A percentile compares a stretch with the other conserved stretches of the same genome.
Evolutionary conservation across 1,140 invertebrate species (phyloP).

Genomic region (Phenacoccus solenopsis): DNA sequence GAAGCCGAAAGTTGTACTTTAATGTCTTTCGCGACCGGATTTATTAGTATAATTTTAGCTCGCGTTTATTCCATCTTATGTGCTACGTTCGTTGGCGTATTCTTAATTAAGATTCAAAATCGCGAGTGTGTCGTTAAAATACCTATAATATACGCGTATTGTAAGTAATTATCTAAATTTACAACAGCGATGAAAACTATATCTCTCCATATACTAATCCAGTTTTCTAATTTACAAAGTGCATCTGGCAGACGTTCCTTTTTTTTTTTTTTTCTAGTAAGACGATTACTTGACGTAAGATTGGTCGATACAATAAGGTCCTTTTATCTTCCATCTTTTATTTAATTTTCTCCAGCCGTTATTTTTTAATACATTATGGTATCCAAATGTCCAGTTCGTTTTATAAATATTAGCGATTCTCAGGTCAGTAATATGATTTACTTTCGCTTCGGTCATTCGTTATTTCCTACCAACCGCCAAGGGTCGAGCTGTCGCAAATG

Average conservation of each 20-base stretch:
- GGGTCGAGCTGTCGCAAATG: neutral
- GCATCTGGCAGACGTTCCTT: neutral
- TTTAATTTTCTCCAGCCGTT: neutral
- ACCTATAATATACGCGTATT: no score
- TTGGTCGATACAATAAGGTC: no score
- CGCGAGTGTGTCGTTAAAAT: no score
- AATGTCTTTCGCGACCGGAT: neutral
- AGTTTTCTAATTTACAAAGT: neutral
- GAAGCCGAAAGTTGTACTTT: neutral
- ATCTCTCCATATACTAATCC: neutral
- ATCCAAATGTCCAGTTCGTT: no score
- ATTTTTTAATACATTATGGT: neutral
- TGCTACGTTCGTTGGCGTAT: neutral
- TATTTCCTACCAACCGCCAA: constrained; percentile 1
- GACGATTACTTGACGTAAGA: neutral
- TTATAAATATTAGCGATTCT: neutral
- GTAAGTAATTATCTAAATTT: neutral
- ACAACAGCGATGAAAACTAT: no score
- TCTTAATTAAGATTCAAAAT: neutral
- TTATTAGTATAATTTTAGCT: neutral
- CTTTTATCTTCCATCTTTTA: neutral
- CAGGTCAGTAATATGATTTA: neutral
- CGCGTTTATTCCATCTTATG: neutral
- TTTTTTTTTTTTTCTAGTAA: no score
- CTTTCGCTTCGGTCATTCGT: neutral